A percentile compares a stretch with the other conserved stretches of the same genome.
These are phyloP conservation scores for Altica lythri DNA, from an alignment of 2,888 invertebrate genomes.

Conservation along the genomic window DNA sequence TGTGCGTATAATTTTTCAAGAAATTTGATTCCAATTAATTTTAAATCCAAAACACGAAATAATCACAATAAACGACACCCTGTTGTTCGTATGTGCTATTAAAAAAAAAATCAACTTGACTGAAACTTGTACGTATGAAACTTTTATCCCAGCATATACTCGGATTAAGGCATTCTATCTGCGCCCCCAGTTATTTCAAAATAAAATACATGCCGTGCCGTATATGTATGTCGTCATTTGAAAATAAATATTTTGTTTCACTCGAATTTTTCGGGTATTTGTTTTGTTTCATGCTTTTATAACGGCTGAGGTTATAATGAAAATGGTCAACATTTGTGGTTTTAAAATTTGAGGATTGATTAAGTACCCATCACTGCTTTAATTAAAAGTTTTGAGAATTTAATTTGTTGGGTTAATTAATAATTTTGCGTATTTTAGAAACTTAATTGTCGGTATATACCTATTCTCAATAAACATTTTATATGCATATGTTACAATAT, in stretches of 20 bases:
- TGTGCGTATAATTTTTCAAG: no score
- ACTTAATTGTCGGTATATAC: no score
- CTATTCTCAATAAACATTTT: no score
- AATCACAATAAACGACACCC: conserved; percentile 5
- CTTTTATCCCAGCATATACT: conserved; percentile 5
- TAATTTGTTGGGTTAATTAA: no score
- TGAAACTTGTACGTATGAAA: not conserved
- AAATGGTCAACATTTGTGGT: conserved; percentile 24
- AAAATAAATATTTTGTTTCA: conserved; percentile 42
- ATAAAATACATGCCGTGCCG: conserved; percentile 41
- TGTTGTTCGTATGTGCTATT: not conserved
- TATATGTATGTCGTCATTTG: conserved; percentile 38
- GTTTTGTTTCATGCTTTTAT: conserved; percentile 20
- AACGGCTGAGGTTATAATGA: conserved; percentile 12
- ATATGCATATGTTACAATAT: no score
- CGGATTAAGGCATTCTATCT: conserved; percentile 3
- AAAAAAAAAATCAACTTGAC: not conserved
- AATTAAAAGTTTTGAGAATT: conserved; percentile 4
- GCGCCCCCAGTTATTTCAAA: conserved; percentile 28
- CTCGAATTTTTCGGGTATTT: conserved; percentile 24
- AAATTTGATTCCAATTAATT: not conserved
- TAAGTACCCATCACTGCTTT: conserved; percentile 17
- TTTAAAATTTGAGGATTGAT: conserved; percentile 17
- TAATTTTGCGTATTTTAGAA: no score
- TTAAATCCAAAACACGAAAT: not conserved